Percentiles rank a stretch among this genome's conserved stretches.
These are phyloP conservation scores for Melinopterus prodromus DNA, from an alignment of 2,888 invertebrate genomes.

Conservation along the genomic window DNA sequence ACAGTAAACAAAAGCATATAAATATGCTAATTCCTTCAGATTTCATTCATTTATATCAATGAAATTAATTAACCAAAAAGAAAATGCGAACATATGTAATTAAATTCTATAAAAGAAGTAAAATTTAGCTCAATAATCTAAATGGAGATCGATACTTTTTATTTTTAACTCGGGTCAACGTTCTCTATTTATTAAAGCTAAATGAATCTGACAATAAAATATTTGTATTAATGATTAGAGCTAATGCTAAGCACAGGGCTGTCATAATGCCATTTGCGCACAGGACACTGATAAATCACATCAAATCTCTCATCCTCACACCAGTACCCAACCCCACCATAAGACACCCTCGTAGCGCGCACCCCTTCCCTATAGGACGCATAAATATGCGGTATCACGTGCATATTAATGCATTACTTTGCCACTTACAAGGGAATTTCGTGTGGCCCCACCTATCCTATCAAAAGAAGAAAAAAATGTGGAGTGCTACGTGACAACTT, in stretches of 20 bases:
- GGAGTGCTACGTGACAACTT: slow-evolving; percentile 32
- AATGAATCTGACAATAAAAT: not conserved
- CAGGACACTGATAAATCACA: slow-evolving; percentile 28
- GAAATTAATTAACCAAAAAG: no score
- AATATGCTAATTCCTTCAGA: no score
- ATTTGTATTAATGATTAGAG: not conserved
- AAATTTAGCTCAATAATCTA: no score
- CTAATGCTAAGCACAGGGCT: not conserved
- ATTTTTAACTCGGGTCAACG: not conserved
- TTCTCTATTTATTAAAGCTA: not conserved
- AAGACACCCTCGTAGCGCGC: slow-evolving; percentile 5
- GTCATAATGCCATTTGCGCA: slow-evolving; percentile 32
- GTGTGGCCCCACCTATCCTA: slow-evolving; percentile 48
- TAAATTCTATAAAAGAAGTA: no score
- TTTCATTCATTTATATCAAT: no score
- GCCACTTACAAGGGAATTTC: slow-evolving; percentile 47
- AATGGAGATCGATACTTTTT: no score
- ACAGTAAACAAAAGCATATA: no score
- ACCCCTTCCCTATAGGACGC: slow-evolving; percentile 22
- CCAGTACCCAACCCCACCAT: slow-evolving; percentile 4
- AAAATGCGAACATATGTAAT: no score
- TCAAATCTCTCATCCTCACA: slow-evolving; percentile 7
- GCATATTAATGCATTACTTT: slow-evolving; percentile 43
- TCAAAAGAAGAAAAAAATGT: not conserved
- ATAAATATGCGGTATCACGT: slow-evolving; percentile 35